phyloP scores from a whole-genome alignment of 2,797 vertebrate species.

The Antennarius maculatus region DNA sequence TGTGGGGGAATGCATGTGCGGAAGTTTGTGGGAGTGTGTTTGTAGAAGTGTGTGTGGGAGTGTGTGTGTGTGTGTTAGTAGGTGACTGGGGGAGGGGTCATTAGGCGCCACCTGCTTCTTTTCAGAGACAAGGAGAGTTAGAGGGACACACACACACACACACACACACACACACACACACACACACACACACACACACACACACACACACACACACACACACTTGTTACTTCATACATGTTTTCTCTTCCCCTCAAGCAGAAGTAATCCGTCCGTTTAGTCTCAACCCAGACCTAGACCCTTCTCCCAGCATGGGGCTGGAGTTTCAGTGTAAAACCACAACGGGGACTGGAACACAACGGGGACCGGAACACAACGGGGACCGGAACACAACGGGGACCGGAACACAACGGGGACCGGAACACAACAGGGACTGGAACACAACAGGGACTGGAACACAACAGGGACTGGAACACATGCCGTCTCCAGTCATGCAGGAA shows the following conservation, averaged over 20 bases:
- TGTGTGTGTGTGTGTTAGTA: constrained; percentile 29
- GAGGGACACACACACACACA: constrained; percentile 24
- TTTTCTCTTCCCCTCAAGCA: too few relatives aligned
- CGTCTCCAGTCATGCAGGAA: constrained; percentile 23
- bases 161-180: constrained; percentile 1
- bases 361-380: too few relatives aligned
- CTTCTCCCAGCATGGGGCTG: not conserved
- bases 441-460: too few relatives aligned
- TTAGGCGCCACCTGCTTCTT: constrained; percentile 78
- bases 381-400: too few relatives aligned
- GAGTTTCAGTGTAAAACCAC: not conserved
- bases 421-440: not conserved
- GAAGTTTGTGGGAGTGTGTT: constrained; percentile 26
- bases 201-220: too few relatives aligned
- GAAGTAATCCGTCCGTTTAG: too few relatives aligned
- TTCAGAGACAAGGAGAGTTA: constrained; percentile 66
- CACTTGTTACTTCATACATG: too few relatives aligned
- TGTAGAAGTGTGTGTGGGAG: constrained; percentile 3
- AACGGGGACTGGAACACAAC: not conserved
- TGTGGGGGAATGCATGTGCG: too few relatives aligned
- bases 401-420: too few relatives aligned
- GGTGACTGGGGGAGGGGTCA: constrained; percentile 69
- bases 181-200: not conserved
- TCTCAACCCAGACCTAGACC: not conserved
- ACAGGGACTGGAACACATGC: too few relatives aligned